Evolutionary conservation across 2,797 vertebrate genomes (phyloP), one percentile per base, ranked within the genome.

Genomic region (Microctenopoma steveboyesi): DNA sequence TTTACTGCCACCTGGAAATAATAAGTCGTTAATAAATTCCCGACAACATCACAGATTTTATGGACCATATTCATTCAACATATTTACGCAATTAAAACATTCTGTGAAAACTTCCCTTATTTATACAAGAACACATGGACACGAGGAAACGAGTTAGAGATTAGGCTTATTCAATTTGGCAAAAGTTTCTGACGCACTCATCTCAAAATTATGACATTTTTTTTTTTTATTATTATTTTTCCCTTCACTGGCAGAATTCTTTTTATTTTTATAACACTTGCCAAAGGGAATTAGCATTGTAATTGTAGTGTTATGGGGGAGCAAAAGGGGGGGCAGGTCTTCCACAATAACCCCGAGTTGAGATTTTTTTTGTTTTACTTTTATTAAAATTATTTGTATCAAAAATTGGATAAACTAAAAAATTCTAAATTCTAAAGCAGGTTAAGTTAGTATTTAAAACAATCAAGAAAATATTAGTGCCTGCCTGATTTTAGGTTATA

Each of bases 1-100:
- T 66, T 75, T 70, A 47, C 30, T 67, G 28, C 59, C 64, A 56
- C 35, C 66, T 81, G 69, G 69, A 40, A 51, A 37, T 62, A 71
- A 70, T 79, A 70, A 81, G 55, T 50, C 30, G 5, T 33, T 33
- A 30, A 56, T 35, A 69, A 61, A 40, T 27, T 16, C 40, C 51
- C 37, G 2, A 42, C 46, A 48, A 59, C 47, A 50, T 65, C 25
- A 40, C 39, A 15, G 18, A 51, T 76, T 62, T 52, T 10, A 63
- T 46, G 28, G 43, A 68, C 5, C 16, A 45, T 22, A 46, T 30
- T 35, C 33, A 35, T 64, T 50, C 18, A 55, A 65, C 6, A n/a
- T 43, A 55, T 53, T 56, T 9, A 56, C 57, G 53, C 67, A 33
- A 64, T 67, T 39, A 76, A 75, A 59, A 51, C 40, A 59, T 35